Evolutionary conservation across 2,888 invertebrate species (phyloP), one percentile per base, ranked within the genome.

Genomic region (Drosophila pegasa): DNA sequence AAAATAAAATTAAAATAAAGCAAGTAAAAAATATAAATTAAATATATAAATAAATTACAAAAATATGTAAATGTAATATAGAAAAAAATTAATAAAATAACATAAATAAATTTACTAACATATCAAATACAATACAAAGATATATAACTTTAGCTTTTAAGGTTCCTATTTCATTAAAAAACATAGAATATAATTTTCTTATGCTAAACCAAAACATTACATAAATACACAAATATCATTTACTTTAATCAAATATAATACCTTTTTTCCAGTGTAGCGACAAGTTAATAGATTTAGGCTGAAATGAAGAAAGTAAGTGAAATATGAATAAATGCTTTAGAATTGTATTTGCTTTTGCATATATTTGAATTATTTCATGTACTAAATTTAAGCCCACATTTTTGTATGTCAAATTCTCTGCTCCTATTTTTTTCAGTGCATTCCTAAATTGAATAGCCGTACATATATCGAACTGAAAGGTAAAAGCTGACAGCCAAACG

Each of bases 401-500:
- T 12, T 31, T 29, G 16, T 12, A 27, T 8, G 20, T 3, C 12
- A 7, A 12, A 0, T 9, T 38, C 5, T 18, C 5, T 0, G 6
- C 2, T 10, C 4, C 20, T 14, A 1, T 29, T 29, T 18, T 18
- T 31, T 2, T 9, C 37, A 43, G 48, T 60, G 52, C 38, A 27
- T 25, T 25, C n/a, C 10, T n/a, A 47, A 16, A 31, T 50, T 16
- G 50, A 62, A 43, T 40, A 45, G 40, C 45, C 47, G 25, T 16
- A 25, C 43, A 58, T 54, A 29, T 50, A 45, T 31, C 20, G n/a
- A 29, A 43, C 37, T 43, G 27, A 51, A 64, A 38, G 56, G 33
- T 50, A 63, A 61, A 69, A 31, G 45, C 45, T 64, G 55, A 56
- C 41, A 63, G 48, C 20, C 27, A 50, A 33, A 43, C 51, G 57